Evolutionary conservation across 2,888 invertebrate species (phyloP), one percentile per base, ranked within the genome.

Genomic region (Acronicta leporina): DNA sequence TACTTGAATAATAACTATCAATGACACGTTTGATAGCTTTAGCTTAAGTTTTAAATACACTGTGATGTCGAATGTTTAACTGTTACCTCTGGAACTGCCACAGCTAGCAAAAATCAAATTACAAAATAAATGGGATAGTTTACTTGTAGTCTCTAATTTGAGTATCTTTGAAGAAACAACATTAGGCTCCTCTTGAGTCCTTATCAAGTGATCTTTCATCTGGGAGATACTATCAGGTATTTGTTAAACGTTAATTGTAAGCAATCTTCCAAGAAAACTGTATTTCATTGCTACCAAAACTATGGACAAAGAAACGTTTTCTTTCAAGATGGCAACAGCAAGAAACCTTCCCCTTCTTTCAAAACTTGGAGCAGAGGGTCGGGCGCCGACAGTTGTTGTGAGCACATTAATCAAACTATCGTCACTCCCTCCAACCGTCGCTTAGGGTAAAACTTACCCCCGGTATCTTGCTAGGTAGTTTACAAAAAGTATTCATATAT

Each of bases 351-450:
- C 56, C 52, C 48, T 63, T 49, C 38, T 55, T 56, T 40, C n/a
- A 20, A 30, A 68, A 68, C 25, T 14, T 25, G 15, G 38, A 45
- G 52, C 49, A 20, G 70, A 67, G 67, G 49, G 67, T 49, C 16
- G 33, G 27, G 27, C 53, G 47, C 15, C 25, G 33, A 13, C 68
- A 60, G 27, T 53, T 53, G 60, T 67, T 70, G 44, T 15, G 30
- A 38, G 56, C 46, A 72, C 60, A 72, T 69, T 69, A 41, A 72
- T 69, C 68, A 72, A 69, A 69, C 56, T 69, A 69, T 69, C 68
- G 67, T 72, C 68, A 40, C 60, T 30, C 72, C 66, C 66, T 65
- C 48, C 47, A 51, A 51, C 59, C 59, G 55, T 53, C 48, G 68
- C 67, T 72, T 43, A 65, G 48, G 59, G 44, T 40, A 35, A 41